phyloP scores from a whole-genome alignment of 2,113 vertebrate genomes.

The Corythornis madagascariensis region DNA sequence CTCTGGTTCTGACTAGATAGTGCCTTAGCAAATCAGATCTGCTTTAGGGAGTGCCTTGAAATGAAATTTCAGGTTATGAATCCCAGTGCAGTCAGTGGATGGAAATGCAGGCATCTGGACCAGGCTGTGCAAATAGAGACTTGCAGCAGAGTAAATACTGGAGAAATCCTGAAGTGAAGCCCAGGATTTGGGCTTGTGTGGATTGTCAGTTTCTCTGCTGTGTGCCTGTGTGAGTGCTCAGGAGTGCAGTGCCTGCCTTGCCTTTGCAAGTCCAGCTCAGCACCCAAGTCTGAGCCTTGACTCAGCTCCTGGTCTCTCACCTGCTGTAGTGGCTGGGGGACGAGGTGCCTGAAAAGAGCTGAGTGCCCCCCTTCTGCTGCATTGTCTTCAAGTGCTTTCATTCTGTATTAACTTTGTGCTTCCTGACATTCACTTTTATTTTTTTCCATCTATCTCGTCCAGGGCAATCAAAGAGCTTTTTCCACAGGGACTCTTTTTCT shows the following conservation, averaged over 20 bases:
- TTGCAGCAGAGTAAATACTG: background rate
- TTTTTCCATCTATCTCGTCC: background rate
- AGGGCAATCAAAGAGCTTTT: background rate
- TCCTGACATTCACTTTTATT: background rate
- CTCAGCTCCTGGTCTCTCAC: background rate
- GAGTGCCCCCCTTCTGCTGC: background rate
- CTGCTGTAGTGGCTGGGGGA: background rate
- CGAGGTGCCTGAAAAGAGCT: background rate
- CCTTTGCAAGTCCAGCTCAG: background rate
- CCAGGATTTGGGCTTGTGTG: background rate
- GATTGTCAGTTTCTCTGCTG: background rate
- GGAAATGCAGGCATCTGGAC: background rate
- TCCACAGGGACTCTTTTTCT: background rate
- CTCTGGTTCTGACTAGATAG: fast-evolving
- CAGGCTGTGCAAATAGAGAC: fast-evolving
- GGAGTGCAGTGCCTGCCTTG: background rate
- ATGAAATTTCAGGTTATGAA: background rate
- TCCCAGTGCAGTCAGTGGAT: background rate
- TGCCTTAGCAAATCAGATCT: background rate
- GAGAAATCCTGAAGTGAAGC: background rate
- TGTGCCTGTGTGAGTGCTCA: background rate
- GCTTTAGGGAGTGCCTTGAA: too few species aligned
- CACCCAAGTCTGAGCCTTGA: background rate
- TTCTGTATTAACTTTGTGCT: background rate
- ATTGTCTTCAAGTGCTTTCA: background rate